Evolutionary conservation across 2,888 invertebrate species (phyloP), one percentile per base, ranked within the genome.

Genomic region (Saturnia pavonia): DNA sequence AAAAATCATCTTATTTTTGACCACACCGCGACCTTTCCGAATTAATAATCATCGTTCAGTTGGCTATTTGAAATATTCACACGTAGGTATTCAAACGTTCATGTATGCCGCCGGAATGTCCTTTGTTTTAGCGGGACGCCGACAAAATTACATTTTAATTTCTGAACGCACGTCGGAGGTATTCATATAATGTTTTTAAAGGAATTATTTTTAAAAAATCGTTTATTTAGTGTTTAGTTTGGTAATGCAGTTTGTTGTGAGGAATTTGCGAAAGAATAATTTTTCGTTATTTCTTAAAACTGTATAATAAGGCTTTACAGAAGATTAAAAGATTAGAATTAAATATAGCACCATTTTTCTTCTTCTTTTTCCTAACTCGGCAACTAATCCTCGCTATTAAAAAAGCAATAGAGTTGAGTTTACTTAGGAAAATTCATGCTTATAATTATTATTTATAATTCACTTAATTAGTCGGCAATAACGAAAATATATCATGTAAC

Each of bases 1-100:
- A 67, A 72, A 72, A 25, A 70, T 72, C 71, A 71, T 74, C 73
- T 74, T 74, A 74, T 74, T 75, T 69, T 69, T 40, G 40, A 57
- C 57, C 48, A 65, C 34, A 65, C 40, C 65, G 40, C 63, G 16
- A 7, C n/a, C n/a, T n/a, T 57, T 57, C 25, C 34, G 66, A 69
- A 71, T 66, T 74, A 71, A 69, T 73, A 69, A 68, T 71, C 71
- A 66, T 69, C 65, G 72, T 69, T 57, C 54, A 54, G 57, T 68
- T 68, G 63, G 70, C 71, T 45, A 74, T 74, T 69, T 69, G 70
- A 74, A 72, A 69, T 65, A 72, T 65, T 57, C 72, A 51, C 65
- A 65, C 65, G 65, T 57, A 60, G 48, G 42, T 27, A 45, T 57
- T 14, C 25, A 57, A 25, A 57, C 22, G 57, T 14, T 3, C 14